phyloP scores from a whole-genome alignment of 2,888 invertebrate genomes.

The Drosophila neoperkinsi region DNA sequence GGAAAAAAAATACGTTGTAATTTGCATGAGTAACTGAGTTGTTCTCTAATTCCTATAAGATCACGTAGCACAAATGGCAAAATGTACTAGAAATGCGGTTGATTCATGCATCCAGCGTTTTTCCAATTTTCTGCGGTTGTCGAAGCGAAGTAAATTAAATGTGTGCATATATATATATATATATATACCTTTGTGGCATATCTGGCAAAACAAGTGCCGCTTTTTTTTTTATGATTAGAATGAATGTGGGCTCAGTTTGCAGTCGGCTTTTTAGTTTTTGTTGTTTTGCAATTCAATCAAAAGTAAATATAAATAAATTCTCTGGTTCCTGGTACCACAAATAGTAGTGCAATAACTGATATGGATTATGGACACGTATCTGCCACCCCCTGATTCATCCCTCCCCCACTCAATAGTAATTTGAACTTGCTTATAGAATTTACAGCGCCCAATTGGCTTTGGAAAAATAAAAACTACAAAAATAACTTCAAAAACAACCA shows the following conservation, averaged over 20 bases:
- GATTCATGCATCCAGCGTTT: conserved; percentile 52
- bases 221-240: conserved; percentile 51
- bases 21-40: conserved; percentile 34
- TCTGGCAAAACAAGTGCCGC: conserved; percentile 45
- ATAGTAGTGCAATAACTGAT: conserved; percentile 9
- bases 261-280: conserved; percentile 45
- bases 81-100: conserved; percentile 16
- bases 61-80: conserved; percentile 57
- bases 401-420: conserved; percentile 1
- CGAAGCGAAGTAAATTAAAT: conserved; percentile 19
- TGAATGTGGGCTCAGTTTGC: conserved; percentile 37
- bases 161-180: not conserved
- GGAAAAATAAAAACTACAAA: conserved; percentile 28
- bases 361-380: conserved; percentile 37
- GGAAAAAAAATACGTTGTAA: not conserved
- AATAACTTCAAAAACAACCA: conserved; percentile 2
- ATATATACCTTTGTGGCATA: conserved; percentile 13
- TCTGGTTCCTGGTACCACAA: conserved; percentile 37
- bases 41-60: conserved; percentile 30
- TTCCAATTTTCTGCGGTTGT: conserved; percentile 30
- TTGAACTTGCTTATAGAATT: conserved; percentile 3
- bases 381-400: not conserved
- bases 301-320: conserved; percentile 45
- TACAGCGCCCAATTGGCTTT: not conserved
- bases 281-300: conserved; percentile 38